Conservation (phyloP, 2,888 invertebrate genomes). For the Cephus pygmeus region DNA sequence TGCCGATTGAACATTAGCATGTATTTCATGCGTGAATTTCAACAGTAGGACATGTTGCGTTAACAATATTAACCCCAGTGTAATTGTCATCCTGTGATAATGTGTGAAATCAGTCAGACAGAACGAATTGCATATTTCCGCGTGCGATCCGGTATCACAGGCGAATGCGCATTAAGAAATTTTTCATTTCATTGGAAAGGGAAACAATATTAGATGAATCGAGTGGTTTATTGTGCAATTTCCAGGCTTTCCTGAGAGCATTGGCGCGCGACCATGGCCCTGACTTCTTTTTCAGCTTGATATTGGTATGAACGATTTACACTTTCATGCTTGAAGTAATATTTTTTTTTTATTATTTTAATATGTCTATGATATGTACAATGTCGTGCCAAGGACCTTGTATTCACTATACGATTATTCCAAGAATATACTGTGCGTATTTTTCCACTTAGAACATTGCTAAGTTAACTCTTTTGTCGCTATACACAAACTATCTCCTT, state of each 20-base stretch:
- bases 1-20: too few species aligned
- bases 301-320: neutral
- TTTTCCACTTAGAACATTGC: neutral
- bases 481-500: neutral
- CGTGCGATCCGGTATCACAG: neutral
- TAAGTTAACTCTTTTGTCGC: neutral
- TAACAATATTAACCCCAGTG: neutral
- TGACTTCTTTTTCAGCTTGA: constrained; percentile 6
- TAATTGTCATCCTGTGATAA: neutral
- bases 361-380: neutral
- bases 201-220: neutral
- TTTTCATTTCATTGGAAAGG: neutral
- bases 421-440: neutral
- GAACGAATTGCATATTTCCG: neutral
- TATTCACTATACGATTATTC: neutral
- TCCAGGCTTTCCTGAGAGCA: neutral
- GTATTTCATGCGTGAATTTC: neutral
- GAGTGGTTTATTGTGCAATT: neutral
- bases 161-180: neutral
- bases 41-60: neutral
- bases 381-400: neutral
- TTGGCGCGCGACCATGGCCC: constrained; percentile 15
- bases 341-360: neutral
- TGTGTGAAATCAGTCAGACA: neutral
- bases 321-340: neutral